Evolutionary conservation across 30 jellyfish, hydroid and myxozoan genomes (phyloP).

Genomic region (Hydractinia symbiolongicarpus): DNA sequence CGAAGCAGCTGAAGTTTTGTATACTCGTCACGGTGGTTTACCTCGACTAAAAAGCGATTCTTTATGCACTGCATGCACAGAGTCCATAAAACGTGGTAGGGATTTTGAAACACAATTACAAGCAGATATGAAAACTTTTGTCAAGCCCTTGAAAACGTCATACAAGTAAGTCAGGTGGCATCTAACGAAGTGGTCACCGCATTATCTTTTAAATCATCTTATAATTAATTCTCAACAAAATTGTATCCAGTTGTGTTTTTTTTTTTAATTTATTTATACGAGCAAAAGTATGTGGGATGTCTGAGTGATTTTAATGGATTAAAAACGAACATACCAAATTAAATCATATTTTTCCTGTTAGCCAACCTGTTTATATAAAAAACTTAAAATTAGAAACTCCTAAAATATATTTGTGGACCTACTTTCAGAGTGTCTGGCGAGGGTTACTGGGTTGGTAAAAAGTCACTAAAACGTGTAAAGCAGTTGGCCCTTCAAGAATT

Average conservation of each 20-base stretch:
- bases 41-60: slow-evolving; percentile 58
- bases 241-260: too few relatives aligned
- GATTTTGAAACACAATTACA: slow-evolving; percentile 45
- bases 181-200: too few relatives aligned
- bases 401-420: too few relatives aligned
- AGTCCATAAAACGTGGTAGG: slow-evolving; percentile 22
- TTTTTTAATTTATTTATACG: too few relatives aligned
- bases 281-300: too few relatives aligned
- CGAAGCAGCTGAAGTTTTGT: slow-evolving; percentile 48
- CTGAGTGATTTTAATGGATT: too few relatives aligned
- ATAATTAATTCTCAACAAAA: too few relatives aligned
- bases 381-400: too few relatives aligned
- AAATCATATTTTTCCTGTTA: too few relatives aligned
- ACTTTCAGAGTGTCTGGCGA: neutral
- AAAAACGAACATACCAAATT: too few relatives aligned
- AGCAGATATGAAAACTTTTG: slow-evolving; percentile 38
- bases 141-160: slow-evolving; percentile 34
- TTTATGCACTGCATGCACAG: slow-evolving; percentile 46
- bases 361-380: too few relatives aligned
- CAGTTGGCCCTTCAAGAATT: slow-evolving; percentile 47
- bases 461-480: slow-evolving; percentile 53
- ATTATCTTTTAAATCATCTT: too few relatives aligned
- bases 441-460: slow-evolving; percentile 73
- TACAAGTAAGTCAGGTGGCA: slow-evolving; percentile 29
- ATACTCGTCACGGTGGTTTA: slow-evolving; percentile 54